Base-by-base conservation (phyloP, 2,113 vertebrate genomes). In the Dicentrarchus labrax region DNA sequence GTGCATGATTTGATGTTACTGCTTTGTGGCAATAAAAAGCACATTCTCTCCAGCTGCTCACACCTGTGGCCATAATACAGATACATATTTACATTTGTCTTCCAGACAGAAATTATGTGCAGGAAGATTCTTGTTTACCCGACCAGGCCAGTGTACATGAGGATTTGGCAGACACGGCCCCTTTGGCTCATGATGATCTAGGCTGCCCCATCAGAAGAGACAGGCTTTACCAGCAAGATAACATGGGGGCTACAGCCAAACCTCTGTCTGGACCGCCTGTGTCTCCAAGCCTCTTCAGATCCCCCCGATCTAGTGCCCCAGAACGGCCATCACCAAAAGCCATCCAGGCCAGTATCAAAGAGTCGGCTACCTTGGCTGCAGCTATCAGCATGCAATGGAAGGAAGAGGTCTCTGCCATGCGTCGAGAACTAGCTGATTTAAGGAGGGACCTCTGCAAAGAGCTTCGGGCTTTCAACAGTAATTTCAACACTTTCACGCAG, bases 71-170 rank as follows among this genome's bases (percentile, higher is more conserved):
- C 86, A 83, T 89, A 89, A 93, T 88, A 94, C 91, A 94, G 89
- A 93, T 86, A 86, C 85, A 74, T 92, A 93, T 96, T 92, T 93
- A 94, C 94, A 93, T 96, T 95, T 96, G 93, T 96, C 94, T 96
- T 96, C 91, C 95, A 96, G 95, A 96, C 92, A 95, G 95, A 94
- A 95, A 95, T 94, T 95, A 96, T 94, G 82, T 94, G 89, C 93
- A 95, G 90, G 94, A 96, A 93, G 95, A 93, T 88, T 93, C 92
- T 88, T 94, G 92, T 95, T 94, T 96, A 89, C 93, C 94, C 68
- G 93, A 94, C 89, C 93, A 92, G 87, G 90, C 93, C 90, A 94
- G 90, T 93, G 92, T 93, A 79, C 92, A 81, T 88, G 91, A 93
- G 83, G 94, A 95, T 76, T 90, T 95, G 89, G 76, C 88, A 92